These are phyloP conservation scores for Acipenser transmontanus DNA, from an alignment of 2,797 vertebrate species.

Conservation along the genomic window DNA sequence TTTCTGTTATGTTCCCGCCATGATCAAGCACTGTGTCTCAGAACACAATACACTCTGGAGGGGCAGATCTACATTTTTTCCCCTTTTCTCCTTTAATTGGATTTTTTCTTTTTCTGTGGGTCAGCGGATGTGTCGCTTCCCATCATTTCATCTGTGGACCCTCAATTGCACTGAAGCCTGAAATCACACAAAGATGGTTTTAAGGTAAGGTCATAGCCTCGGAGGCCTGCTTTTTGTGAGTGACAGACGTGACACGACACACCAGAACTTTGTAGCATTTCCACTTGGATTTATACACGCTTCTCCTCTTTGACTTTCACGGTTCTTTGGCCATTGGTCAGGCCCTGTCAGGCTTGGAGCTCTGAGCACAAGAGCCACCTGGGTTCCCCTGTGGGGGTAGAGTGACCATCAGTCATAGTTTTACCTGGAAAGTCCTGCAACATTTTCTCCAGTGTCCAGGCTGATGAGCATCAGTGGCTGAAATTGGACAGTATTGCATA, in stretches of 20 bases:
- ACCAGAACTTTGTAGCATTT: neutral
- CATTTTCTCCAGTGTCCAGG: too few relatives aligned
- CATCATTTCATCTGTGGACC: neutral
- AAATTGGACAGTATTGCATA: too few relatives aligned
- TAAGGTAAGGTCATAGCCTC: neutral
- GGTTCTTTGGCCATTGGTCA: too few relatives aligned
- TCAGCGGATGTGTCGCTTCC: neutral
- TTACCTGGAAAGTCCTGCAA: too few relatives aligned
- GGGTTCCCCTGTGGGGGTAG: too few relatives aligned
- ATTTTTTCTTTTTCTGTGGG: neutral
- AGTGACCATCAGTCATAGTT: too few relatives aligned
- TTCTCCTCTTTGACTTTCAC: neutral
- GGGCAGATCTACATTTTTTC: neutral
- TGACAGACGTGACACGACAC: slow-evolving; percentile 8
- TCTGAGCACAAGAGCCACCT: too few relatives aligned
- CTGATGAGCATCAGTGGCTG: too few relatives aligned
- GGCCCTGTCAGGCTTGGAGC: too few relatives aligned
- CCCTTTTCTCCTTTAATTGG: neutral
- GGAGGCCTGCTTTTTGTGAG: slow-evolving; percentile 4
- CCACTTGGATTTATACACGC: neutral
- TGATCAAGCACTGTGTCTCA: too few relatives aligned
- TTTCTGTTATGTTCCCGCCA: too few relatives aligned
- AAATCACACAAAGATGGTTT: neutral
- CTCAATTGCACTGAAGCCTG: neutral
- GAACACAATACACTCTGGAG: too few relatives aligned